Evolutionary conservation across 2,113 vertebrate genomes (phyloP), one percentile per base, ranked within the genome.

Genomic region (Nycticorax nycticorax): DNA sequence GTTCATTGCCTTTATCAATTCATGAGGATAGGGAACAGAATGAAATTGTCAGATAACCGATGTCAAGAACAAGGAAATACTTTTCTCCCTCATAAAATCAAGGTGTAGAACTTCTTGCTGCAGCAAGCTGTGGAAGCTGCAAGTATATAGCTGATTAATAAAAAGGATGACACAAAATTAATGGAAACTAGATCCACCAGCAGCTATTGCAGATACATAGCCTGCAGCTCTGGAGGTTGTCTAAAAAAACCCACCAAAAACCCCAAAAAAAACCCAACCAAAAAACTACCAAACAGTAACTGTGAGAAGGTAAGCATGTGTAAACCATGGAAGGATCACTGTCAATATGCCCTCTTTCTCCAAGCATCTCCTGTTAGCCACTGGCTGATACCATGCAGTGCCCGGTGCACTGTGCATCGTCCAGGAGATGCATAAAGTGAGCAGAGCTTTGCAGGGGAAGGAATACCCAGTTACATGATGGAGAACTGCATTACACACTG

Each of bases 381-480:
- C 33, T 52, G 60, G 43, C 37, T 53, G 55, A 16, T 33, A 39
- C 35, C 52, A 27, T 0, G n/a, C 23, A 62, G 50, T 3, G 10
- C 30, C 50, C 3, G 1, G 7, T 32, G 41, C 30, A 12, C 60
- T 24, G 45, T 12, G 22, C 48, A n/a, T 48, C 1, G 1, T 24
- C 10, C 81, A 72, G 66, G 27, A 59, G 55, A 35, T 6, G 3
- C 6, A 15, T 4, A 8, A 66, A 79, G 30, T 3, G 2, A 67
- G 47, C n/a, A 43, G 56, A 52, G 12, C 33, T 80, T n/a, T 37
- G 69, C 23, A 62, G 47, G 33, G 22, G 39, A 71, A 73, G 30
- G 33, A 82, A 26, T 3, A 56, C 5, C 21, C 52, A 24, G 32
- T 27, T 53, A 63, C 1, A 0, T 0, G 5, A 50, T 28, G 10